phyloP scores from a whole-genome alignment of 2,113 vertebrate genomes.

The Mus musculus region DNA sequence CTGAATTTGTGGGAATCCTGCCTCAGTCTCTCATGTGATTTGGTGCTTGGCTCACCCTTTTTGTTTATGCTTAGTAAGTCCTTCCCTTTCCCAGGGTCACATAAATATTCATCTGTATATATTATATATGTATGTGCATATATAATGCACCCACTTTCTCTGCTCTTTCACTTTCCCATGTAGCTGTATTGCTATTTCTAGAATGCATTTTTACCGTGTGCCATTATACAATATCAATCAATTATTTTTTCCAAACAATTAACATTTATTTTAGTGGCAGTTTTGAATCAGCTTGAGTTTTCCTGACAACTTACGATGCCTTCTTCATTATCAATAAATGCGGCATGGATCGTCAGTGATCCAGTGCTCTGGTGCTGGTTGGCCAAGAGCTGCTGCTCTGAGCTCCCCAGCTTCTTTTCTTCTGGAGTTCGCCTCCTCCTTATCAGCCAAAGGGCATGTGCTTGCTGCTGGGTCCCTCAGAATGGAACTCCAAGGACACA shows the following conservation, averaged over 20 bases:
- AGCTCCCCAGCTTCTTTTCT: neutral
- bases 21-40: neutral
- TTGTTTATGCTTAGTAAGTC: neutral
- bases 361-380: neutral
- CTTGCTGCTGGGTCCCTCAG: neutral
- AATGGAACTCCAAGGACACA: neutral
- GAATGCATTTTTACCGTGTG: neutral
- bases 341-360: neutral
- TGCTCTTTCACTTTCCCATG: neutral
- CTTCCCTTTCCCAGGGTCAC: neutral
- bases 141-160: neutral
- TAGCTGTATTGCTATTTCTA: neutral
- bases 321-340: slow-evolving; percentile 15
- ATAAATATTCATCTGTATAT: neutral
- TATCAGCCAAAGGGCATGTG: neutral
- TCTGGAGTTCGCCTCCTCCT: neutral
- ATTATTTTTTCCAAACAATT: neutral
- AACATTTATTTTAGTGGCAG: neutral
- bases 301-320: neutral
- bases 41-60: neutral
- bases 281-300: neutral
- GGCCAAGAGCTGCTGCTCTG: neutral
- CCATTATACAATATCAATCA: neutral
- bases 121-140: neutral
- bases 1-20: neutral